A percentile compares a stretch with the other conserved stretches of the same genome.
phyloP scores from a whole-genome alignment of 2,888 invertebrate genomes.

The Mongoloraphidia duomilia region DNA sequence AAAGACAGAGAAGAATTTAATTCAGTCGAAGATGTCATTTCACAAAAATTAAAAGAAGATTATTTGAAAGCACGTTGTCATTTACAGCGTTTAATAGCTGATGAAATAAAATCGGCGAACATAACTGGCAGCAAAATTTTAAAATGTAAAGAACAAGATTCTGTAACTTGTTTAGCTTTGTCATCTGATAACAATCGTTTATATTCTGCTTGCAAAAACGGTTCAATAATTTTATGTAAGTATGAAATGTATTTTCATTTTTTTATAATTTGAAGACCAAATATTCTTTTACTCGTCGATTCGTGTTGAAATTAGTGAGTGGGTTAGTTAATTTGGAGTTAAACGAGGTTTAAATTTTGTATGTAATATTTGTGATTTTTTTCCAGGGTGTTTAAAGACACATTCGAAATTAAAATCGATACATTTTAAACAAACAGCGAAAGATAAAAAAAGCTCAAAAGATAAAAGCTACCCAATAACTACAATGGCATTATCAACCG shows the following conservation, averaged over 20 bases:
- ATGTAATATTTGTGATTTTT: background rate
- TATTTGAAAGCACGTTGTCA: constrained; percentile 76
- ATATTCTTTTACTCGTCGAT: too few relatives aligned
- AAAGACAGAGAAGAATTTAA: constrained; percentile 43
- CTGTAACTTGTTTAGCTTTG: constrained; percentile 69
- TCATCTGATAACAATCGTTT: constrained; percentile 55
- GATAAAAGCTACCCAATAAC: constrained; percentile 35
- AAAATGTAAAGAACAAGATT: constrained; percentile 62
- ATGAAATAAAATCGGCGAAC: constrained; percentile 34
- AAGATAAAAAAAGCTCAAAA: constrained; percentile 16
- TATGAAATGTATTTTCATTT: constrained; percentile 9
- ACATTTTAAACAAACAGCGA: constrained; percentile 9
- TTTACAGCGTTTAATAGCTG: constrained; percentile 60
- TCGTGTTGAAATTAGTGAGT: background rate
- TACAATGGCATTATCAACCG: constrained; percentile 58
- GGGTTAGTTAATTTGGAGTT: too few relatives aligned
- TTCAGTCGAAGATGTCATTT: constrained; percentile 44
- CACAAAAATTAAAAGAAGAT: constrained; percentile 68
- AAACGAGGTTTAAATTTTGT: too few relatives aligned
- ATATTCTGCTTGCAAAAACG: constrained; percentile 81
- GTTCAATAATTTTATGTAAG: constrained; percentile 72
- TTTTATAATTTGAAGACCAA: background rate
- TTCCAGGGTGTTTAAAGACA: background rate
- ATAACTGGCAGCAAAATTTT: constrained; percentile 35
- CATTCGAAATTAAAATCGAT: background rate